Evolutionary conservation across 2,113 vertebrate genomes (phyloP), one percentile per base, ranked within the genome.

Genomic region (Trematocara unimaculatum): DNA sequence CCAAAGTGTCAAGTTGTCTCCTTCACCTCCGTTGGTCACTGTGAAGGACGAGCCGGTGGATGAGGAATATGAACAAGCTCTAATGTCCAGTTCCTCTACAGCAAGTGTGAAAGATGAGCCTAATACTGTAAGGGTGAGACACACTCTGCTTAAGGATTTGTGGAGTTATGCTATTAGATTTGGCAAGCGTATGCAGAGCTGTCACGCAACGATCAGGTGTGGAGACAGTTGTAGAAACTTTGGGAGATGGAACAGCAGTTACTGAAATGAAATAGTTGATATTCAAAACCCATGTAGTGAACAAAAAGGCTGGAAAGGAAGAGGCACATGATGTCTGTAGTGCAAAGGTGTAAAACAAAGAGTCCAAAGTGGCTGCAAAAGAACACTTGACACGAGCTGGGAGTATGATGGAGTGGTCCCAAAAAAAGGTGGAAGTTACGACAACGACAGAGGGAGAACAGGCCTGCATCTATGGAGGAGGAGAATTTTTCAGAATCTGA

Each of bases 11-110:
- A 97, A 93, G 94, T 96, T 95, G 91, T 96, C 97, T 79, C 96
- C 96, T 88, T 95, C 97, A 42, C 93, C 97, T 77, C 94, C 97
- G 88, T 90, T 96, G 96, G 96, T 98, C 95, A 97, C 97, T 90
- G 97, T 99, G 95, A 99, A 99, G 96, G 98, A 99, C 90, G 98
- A 98, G 95, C 98, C 98, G 86, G 95, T 97, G 94, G 98, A 99
- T 88, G 98, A 98, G 91, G 98, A 98, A 94, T 99, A 99, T 93
- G 97, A 97, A 82, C 97, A 96, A 94, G 98, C 98, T 83, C 94
- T 98, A 86, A 95, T 96, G 84, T 96, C 97, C 91, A 96, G 97
- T 67, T 89, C 96, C 55, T 93, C 96, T 72, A 93, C 97, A 6
- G 95, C 97, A 82, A 96, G 94, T 82, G 97, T 99, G 94, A 99